Conservation (phyloP, 2,113 vertebrate species). For the Danio rerio region DNA sequence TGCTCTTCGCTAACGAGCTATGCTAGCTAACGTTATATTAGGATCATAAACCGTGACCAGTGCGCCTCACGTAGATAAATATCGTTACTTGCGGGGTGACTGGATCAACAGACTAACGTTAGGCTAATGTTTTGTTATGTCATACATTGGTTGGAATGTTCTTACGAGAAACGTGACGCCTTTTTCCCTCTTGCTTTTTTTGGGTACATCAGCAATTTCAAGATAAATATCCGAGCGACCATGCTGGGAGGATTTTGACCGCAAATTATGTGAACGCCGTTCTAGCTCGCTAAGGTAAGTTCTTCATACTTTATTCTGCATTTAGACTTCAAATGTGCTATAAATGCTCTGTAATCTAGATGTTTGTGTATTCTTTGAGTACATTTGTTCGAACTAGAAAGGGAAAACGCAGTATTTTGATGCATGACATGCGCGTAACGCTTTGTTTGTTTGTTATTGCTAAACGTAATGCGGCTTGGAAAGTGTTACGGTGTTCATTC, state of each 20-base stretch:
- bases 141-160: background rate
- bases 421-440: background rate
- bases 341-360: background rate
- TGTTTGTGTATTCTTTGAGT: background rate
- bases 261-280: constrained; percentile 77
- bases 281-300: constrained; percentile 74
- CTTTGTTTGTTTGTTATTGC: constrained; percentile 19
- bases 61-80: constrained; percentile 22
- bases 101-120: background rate
- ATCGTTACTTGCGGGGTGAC: background rate
- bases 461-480: background rate
- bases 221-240: constrained; percentile 66
- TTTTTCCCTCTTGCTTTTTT: constrained; percentile 22
- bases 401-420: background rate
- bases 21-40: constrained; percentile 39
- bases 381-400: background rate
- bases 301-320: background rate
- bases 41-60: constrained; percentile 29
- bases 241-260: constrained; percentile 71
- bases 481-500: background rate
- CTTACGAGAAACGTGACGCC: constrained; percentile 4
- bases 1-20: constrained; percentile 30
- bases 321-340: background rate
- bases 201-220: constrained; percentile 68
- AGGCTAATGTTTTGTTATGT: background rate